Conservation (phyloP, 2,797 vertebrate genomes). For the Pipistrellus kuhlii region DNA sequence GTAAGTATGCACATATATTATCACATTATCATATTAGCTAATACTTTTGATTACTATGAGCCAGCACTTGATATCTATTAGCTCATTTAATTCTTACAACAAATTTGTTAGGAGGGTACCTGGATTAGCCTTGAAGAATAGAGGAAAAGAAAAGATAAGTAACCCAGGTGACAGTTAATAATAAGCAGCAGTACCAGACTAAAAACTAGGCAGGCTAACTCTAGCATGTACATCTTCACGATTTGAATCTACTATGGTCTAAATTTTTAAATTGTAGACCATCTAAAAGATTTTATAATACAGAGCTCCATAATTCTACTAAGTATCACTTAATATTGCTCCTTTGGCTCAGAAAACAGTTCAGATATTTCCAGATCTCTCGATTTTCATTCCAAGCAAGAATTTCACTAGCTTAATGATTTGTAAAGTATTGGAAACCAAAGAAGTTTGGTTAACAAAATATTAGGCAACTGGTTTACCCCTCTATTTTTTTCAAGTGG, state of each 20-base stretch:
- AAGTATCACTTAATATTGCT: slow-evolving; percentile 14
- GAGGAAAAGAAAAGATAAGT: neutral
- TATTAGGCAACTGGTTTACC: neutral
- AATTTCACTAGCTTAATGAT: neutral
- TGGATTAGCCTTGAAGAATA: neutral
- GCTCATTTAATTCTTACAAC: neutral
- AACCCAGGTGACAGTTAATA: neutral
- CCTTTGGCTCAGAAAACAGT: neutral
- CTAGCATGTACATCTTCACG: neutral
- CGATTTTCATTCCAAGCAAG: neutral
- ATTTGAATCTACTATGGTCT: neutral
- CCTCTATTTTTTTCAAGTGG: neutral
- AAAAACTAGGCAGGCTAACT: neutral
- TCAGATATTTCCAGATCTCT: neutral
- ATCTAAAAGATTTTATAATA: neutral
- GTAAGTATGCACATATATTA: neutral
- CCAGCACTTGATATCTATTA: neutral
- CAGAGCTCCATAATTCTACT: neutral
- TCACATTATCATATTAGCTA: neutral
- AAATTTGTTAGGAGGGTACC: neutral
- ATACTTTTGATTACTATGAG: neutral
- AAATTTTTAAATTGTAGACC: neutral
- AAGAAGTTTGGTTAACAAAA: neutral
- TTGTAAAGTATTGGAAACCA: neutral
- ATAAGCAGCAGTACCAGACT: neutral